Evolutionary conservation across 37 sponge, comb jelly and placozoan genomes (phyloP).

Genomic region (Chondrosia reniformis): DNA sequence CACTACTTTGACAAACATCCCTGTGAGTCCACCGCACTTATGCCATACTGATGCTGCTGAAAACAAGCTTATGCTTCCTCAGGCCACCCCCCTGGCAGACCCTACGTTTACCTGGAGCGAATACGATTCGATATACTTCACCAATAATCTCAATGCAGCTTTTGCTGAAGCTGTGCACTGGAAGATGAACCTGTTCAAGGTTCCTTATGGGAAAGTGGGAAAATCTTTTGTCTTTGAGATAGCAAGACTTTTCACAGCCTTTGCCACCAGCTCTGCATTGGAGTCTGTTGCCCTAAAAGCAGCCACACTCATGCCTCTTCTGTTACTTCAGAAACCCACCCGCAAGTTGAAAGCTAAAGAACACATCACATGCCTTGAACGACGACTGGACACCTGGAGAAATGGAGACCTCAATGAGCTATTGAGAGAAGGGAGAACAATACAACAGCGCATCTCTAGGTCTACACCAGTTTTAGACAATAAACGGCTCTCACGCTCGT

Average conservation of each 20-base stretch:
- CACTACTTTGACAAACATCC: not conserved
- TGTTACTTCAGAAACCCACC: conserved; percentile 22
- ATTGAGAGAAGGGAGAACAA: conserved; percentile 22
- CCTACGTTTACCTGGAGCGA: conserved; percentile 8
- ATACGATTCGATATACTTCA: not conserved
- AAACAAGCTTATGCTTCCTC: not conserved
- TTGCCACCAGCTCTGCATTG: conserved; percentile 19
- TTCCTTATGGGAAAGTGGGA: conserved; percentile 32
- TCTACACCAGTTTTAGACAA: not conserved
- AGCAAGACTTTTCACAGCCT: conserved; percentile 22
- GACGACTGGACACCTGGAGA: conserved; percentile 16
- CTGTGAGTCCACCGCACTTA: not conserved
- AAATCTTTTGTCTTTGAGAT: conserved; percentile 23
- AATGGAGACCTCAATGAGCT: conserved; percentile 24
- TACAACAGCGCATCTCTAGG: conserved; percentile 16
- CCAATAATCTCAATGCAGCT: not conserved
- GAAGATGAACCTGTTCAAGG: conserved; percentile 18
- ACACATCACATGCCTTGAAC: conserved; percentile 25
- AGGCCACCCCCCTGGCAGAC: not conserved
- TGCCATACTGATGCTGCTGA: not conserved
- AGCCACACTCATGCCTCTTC: conserved; percentile 32
- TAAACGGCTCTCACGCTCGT: not conserved
- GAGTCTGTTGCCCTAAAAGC: conserved; percentile 35
- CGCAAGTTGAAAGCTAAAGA: conserved; percentile 24
- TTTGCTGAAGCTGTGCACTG: conserved; percentile 36